phyloP scores from a whole-genome alignment of 2,113 vertebrate genomes.

The Pogona vitticeps region DNA sequence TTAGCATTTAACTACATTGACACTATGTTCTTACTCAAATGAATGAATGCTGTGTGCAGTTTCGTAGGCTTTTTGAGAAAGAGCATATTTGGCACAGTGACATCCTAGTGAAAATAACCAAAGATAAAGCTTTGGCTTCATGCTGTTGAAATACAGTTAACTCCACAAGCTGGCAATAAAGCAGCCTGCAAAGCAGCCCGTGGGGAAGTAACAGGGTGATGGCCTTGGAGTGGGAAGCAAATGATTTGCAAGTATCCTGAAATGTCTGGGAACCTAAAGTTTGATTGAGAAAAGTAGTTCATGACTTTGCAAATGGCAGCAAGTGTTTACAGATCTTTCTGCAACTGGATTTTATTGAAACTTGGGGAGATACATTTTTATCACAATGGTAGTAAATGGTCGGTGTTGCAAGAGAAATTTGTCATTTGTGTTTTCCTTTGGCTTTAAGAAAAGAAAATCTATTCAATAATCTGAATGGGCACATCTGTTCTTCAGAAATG shows the following conservation, averaged over 20 bases:
- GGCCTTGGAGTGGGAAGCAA: constrained; percentile 49
- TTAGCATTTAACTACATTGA: constrained; percentile 53
- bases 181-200: constrained; percentile 48
- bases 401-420: constrained; percentile 55
- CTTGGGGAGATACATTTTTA: constrained; percentile 44
- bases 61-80: constrained; percentile 57
- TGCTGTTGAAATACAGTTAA: constrained; percentile 65
- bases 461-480: constrained; percentile 26
- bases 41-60: constrained; percentile 58
- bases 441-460: constrained; percentile 12
- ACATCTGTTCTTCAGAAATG: constrained; percentile 39
- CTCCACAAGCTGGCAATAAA: constrained; percentile 66
- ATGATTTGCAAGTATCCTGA: constrained; percentile 45
- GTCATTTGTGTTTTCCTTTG: constrained; percentile 57
- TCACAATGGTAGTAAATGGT: constrained; percentile 58
- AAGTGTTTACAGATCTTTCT: constrained; percentile 68
- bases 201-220: constrained; percentile 46
- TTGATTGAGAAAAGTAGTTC: constrained; percentile 15
- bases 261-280: constrained; percentile 33
- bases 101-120: constrained; percentile 83
- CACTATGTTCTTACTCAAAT: constrained; percentile 54
- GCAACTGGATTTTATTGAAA: constrained; percentile 42
- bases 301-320: constrained; percentile 39
- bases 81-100: constrained; percentile 68
- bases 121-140: constrained; percentile 83